These are phyloP conservation scores for Chaetodon trifasciatus DNA, from an alignment of 2,797 vertebrate species.

Conservation along the genomic window DNA sequence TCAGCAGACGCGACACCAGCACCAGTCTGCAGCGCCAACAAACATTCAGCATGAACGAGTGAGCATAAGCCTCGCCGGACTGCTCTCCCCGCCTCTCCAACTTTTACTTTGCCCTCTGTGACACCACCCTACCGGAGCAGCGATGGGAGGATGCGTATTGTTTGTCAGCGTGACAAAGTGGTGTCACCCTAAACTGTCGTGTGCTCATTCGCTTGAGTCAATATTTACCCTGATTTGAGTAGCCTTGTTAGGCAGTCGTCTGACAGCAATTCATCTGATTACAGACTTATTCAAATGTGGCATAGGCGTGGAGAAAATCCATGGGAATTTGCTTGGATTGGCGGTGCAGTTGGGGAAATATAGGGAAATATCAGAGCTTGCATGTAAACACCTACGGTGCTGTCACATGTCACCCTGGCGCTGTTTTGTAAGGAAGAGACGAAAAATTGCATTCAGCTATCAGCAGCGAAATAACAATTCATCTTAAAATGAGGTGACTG, in stretches of 20 bases:
- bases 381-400: constrained; percentile 35
- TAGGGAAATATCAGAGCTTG: constrained; percentile 26
- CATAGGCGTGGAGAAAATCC: constrained; percentile 29
- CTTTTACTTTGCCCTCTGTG: constrained; percentile 48
- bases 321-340: constrained; percentile 39
- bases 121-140: constrained; percentile 33
- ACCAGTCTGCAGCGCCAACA: constrained; percentile 52
- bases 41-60: constrained; percentile 13
- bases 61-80: constrained; percentile 26
- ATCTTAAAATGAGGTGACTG: constrained; percentile 62
- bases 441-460: constrained; percentile 36
- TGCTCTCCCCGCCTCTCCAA: constrained; percentile 4
- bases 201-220: constrained; percentile 56
- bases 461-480: constrained; percentile 57
- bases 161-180: constrained; percentile 45
- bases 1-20: constrained; percentile 69
- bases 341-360: constrained; percentile 29
- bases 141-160: constrained; percentile 42
- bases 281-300: constrained; percentile 59
- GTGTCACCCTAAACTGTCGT: constrained; percentile 57
- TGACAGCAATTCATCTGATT: constrained; percentile 67
- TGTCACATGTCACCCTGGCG: constrained; percentile 39
- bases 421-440: constrained; percentile 23
- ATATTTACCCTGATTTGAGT: constrained; percentile 59
- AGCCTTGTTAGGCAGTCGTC: constrained; percentile 61